Percentiles rank a stretch among this genome's conserved stretches.
Evolutionary conservation across 2,797 vertebrate species (phyloP).

Genomic region (Syngnathus rostellatus): DNA sequence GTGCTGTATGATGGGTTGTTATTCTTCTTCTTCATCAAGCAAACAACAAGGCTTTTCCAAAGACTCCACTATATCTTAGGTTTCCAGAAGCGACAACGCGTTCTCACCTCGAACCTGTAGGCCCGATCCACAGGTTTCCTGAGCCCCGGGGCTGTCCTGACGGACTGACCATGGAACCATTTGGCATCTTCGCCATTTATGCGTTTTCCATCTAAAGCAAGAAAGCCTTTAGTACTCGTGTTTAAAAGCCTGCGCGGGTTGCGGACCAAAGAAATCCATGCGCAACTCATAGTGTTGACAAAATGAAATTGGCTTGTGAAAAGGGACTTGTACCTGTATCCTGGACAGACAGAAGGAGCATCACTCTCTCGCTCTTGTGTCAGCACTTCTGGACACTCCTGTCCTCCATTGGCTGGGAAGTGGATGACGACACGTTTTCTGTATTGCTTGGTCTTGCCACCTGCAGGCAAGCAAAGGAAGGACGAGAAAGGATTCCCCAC

Average conservation of each 20-base stretch:
- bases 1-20: too few relatives aligned
- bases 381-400: conserved; percentile 84
- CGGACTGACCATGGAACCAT: conserved; percentile 86
- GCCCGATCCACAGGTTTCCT: conserved; percentile 88
- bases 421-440: conserved; percentile 84
- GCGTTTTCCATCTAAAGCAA: conserved; percentile 85
- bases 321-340: conserved; percentile 72
- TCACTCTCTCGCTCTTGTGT: conserved; percentile 87
- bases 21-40: too few relatives aligned
- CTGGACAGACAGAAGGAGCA: conserved; percentile 70
- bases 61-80: too few relatives aligned
- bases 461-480: conserved; percentile 24
- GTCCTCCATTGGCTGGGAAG: conserved; percentile 83
- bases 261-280: too few relatives aligned
- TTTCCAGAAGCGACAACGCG: too few relatives aligned
- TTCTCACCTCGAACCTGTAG: conserved; percentile 85
- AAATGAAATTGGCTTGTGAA: background rate
- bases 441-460: conserved; percentile 66
- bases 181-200: conserved; percentile 94
- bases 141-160: conserved; percentile 83
- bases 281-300: too few relatives aligned
- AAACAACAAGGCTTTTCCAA: too few relatives aligned
- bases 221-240: background rate
- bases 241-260: too few relatives aligned
- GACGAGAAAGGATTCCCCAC: too few relatives aligned